Evolutionary conservation across 2,797 vertebrate species (phyloP).

Genomic region (Pitangus sulphuratus): DNA sequence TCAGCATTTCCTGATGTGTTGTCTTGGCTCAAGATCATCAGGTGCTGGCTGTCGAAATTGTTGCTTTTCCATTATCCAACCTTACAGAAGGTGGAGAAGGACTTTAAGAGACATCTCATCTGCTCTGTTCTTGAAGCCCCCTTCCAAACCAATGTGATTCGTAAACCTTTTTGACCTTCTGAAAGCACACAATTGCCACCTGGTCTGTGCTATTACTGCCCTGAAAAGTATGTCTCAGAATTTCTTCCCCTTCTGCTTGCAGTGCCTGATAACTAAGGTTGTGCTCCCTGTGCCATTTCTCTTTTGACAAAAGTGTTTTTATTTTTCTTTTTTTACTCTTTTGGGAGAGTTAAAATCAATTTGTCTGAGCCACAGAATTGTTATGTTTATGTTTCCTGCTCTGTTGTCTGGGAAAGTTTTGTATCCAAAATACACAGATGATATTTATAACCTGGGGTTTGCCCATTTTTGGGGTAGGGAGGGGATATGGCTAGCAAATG

Average conservation of each 20-base stretch:
- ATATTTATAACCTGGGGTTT: constrained; percentile 37
- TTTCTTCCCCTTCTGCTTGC: background rate
- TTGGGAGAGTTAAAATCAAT: background rate
- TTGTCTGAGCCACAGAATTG: constrained; percentile 53
- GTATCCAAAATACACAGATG: background rate
- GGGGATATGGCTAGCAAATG: constrained; percentile 13
- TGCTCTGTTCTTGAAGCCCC: background rate
- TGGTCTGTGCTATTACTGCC: background rate
- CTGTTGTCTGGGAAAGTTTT: background rate
- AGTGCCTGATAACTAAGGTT: background rate
- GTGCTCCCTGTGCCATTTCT: background rate
- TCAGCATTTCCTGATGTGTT: background rate
- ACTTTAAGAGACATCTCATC: background rate
- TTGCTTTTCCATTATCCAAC: background rate
- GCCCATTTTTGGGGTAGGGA: background rate
- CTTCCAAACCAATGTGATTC: background rate
- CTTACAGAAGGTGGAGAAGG: background rate
- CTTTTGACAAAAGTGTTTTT: background rate
- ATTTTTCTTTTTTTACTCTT: background rate
- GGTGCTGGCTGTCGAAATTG: background rate
- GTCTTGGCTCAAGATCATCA: background rate
- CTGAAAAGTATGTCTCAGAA: background rate
- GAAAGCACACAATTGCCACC: background rate
- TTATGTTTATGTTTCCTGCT: background rate
- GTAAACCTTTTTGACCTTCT: background rate